Percentiles rank a stretch among this genome's conserved stretches.
phyloP scores from a whole-genome alignment of 2,888 invertebrate species.

The Falcaria lacertinaria region DNA sequence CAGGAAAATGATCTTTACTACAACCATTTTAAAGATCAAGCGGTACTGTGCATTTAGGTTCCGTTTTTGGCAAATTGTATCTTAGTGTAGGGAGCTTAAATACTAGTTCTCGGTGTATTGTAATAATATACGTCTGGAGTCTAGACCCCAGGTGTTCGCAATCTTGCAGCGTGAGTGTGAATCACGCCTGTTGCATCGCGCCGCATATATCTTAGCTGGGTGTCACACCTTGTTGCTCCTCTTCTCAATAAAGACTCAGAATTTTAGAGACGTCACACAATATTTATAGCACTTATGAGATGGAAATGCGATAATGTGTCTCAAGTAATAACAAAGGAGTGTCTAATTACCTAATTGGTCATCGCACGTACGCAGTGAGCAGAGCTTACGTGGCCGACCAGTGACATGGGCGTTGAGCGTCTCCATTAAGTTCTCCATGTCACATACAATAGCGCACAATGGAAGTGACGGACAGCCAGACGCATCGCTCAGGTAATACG shows the following conservation, averaged over 20 bases:
- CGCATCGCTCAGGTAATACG: constrained; percentile 45
- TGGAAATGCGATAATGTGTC: background rate
- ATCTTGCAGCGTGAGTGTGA: constrained; percentile 53
- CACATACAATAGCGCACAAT: constrained; percentile 59
- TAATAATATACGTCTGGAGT: constrained; percentile 1
- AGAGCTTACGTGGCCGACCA: constrained; percentile 16
- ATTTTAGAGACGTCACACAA: constrained; percentile 17
- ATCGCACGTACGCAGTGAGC: constrained; percentile 2
- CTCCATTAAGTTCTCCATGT: constrained; percentile 73
- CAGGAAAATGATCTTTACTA: constrained; percentile 54
- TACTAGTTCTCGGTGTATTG: constrained; percentile 22
- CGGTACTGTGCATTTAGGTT: constrained; percentile 46
- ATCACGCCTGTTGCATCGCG: constrained; percentile 64
- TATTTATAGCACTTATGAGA: constrained; percentile 8
- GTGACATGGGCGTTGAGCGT: constrained; percentile 32
- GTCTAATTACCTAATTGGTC: constrained; percentile 6
- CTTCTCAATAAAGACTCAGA: constrained; percentile 36
- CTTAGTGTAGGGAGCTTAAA: constrained; percentile 23
- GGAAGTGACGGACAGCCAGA: constrained; percentile 38
- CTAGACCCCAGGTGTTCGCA: constrained; percentile 57
- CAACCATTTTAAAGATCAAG: constrained; percentile 41
- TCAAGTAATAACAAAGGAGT: background rate
- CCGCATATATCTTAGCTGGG: constrained; percentile 67
- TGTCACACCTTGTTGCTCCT: constrained; percentile 55
- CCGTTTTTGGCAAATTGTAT: constrained; percentile 37